Percentiles rank a stretch among this genome's conserved stretches.
Evolutionary conservation across 2,113 vertebrate species (phyloP).

Genomic region (Ctenomys sociabilis): DNA sequence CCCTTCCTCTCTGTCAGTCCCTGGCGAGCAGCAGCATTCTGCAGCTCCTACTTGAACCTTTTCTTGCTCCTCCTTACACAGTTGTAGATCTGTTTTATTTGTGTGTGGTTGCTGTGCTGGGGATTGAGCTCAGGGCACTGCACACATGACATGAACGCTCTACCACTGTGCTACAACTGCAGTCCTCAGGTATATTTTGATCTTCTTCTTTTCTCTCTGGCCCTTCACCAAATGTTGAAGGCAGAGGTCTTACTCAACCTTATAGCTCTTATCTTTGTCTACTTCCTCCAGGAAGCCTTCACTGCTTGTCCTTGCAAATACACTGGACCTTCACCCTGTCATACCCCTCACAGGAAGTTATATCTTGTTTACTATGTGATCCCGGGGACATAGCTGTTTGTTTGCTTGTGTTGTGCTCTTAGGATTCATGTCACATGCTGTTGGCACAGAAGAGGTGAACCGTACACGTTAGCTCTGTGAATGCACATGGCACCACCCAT

Average conservation of each 20-base stretch:
- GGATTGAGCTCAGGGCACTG: background rate
- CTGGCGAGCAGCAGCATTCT: background rate
- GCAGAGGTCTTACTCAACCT: background rate
- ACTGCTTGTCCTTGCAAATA: background rate
- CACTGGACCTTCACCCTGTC: background rate
- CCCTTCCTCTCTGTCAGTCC: background rate
- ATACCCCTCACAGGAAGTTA: background rate
- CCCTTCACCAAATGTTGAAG: background rate
- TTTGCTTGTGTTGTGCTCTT: background rate
- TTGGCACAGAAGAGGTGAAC: background rate
- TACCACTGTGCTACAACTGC: background rate
- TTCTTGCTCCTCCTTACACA: background rate
- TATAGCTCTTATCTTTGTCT: background rate
- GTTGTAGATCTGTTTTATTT: background rate
- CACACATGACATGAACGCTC: background rate
- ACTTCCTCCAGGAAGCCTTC: constrained; percentile 48
- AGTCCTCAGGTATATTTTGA: background rate
- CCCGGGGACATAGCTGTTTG: background rate
- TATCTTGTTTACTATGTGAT: constrained; percentile 27
- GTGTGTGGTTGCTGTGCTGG: background rate
- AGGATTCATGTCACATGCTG: background rate
- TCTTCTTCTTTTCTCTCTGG: background rate
- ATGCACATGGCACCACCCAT: too few species aligned
- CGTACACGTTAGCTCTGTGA: background rate
- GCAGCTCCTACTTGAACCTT: background rate